phyloP scores from a whole-genome alignment of 2,113 vertebrate species.

The Myotis brandtii region DNA sequence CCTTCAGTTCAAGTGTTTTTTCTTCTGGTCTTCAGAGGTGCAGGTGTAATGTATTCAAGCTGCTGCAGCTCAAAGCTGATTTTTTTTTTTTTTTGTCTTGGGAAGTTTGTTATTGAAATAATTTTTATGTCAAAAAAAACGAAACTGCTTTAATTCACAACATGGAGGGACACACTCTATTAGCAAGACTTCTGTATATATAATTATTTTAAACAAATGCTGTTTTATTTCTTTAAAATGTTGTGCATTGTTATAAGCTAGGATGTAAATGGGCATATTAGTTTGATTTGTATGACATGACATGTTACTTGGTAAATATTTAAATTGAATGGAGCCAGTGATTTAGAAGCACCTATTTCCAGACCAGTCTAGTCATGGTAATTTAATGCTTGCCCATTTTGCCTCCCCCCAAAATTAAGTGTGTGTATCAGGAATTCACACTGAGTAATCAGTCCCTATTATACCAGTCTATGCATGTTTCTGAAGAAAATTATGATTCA shows the following conservation, averaged over 20 bases:
- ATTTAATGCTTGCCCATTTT: slow-evolving; percentile 31
- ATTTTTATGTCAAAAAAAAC: background rate
- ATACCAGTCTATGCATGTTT: background rate
- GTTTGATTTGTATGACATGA: background rate
- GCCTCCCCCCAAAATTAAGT: slow-evolving; percentile 15
- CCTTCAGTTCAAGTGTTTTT: background rate
- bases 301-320: slow-evolving; percentile 15
- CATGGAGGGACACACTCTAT: background rate
- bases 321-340: slow-evolving; percentile 23
- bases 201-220: slow-evolving; percentile 39
- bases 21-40: background rate
- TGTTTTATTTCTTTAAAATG: slow-evolving; percentile 20
- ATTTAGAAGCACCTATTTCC: slow-evolving; percentile 43
- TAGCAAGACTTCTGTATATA: background rate
- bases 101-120: background rate
- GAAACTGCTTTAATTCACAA: background rate
- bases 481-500: slow-evolving; percentile 8
- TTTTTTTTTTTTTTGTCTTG: background rate
- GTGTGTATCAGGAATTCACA: slow-evolving; percentile 19
- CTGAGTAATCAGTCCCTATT: background rate
- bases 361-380: background rate
- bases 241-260: background rate
- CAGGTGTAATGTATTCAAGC: background rate
- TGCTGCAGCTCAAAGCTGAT: background rate
- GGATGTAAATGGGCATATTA: background rate